phyloP scores from a whole-genome alignment of 2,888 invertebrate species.

The Agrotis puta region DNA sequence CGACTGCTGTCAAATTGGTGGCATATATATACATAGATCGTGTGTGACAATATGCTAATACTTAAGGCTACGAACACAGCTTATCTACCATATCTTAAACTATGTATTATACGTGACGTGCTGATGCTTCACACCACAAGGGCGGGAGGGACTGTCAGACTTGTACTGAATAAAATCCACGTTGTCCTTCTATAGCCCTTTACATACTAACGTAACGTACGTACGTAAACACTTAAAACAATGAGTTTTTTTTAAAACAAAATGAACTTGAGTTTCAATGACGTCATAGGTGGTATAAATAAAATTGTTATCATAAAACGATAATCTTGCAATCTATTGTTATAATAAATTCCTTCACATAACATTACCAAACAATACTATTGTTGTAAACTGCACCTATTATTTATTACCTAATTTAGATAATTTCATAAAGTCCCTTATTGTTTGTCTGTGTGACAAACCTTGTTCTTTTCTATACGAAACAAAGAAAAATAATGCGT shows the following conservation, averaged over 20 bases:
- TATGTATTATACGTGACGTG: too few species aligned
- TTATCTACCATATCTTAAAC: too few species aligned
- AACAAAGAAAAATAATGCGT: background rate
- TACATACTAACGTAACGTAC: too few species aligned
- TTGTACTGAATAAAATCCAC: too few species aligned
- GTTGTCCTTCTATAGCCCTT: too few species aligned
- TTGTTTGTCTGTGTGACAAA: background rate
- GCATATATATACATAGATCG: too few species aligned
- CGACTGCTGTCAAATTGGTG: too few species aligned
- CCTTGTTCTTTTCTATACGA: background rate
- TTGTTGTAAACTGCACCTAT: slow-evolving; percentile 6
- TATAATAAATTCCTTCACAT: slow-evolving; percentile 42
- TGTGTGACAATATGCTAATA: too few species aligned
- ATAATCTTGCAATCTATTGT: slow-evolving; percentile 23
- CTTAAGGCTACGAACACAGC: too few species aligned
- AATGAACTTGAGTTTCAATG: slow-evolving; percentile 9
- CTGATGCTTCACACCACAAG: too few species aligned
- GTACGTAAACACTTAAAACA: background rate
- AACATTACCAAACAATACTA: slow-evolving; percentile 22
- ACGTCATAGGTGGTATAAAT: slow-evolving; percentile 50
- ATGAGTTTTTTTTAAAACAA: slow-evolving; percentile 26
- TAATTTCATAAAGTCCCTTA: background rate
- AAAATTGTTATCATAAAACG: slow-evolving; percentile 15
- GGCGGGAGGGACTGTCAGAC: too few species aligned
- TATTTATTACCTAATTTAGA: background rate